Percentiles rank a stretch among this genome's conserved stretches.
Evolutionary conservation across 2,113 vertebrate species (phyloP).

Genomic region (Pardalotus punctatus): DNA sequence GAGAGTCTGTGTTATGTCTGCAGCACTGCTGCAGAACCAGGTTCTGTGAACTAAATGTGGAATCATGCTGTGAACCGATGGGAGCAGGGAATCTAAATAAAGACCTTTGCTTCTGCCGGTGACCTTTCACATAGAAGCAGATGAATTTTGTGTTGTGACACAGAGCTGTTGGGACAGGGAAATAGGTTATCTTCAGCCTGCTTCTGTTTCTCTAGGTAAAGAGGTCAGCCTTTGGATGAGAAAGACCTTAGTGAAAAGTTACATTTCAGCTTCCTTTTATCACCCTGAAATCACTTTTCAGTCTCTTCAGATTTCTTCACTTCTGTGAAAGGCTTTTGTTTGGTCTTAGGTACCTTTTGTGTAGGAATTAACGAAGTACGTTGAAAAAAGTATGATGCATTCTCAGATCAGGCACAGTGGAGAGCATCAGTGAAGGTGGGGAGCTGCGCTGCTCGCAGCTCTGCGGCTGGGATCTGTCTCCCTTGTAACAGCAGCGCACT

Average conservation of each 20-base stretch:
- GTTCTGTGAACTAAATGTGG: not conserved
- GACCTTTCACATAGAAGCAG: not conserved
- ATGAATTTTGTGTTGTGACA: not conserved
- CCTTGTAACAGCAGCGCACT: accelerated
- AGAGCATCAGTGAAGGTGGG: not conserved
- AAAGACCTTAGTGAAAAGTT: not conserved
- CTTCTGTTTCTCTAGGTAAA: not conserved
- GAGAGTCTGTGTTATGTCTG: not conserved
- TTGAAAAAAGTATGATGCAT: not conserved
- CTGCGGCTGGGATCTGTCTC: accelerated
- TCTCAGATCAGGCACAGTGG: not conserved
- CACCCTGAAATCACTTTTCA: not conserved
- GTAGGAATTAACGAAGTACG: accelerated
- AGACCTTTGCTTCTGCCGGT: not conserved
- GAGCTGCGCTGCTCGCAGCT: not conserved
- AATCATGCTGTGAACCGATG: accelerated
- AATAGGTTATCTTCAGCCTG: not conserved
- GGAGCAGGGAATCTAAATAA: not conserved
- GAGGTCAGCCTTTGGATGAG: not conserved
- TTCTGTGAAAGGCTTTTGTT: not conserved
- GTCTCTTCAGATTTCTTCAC: not conserved
- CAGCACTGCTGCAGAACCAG: not conserved
- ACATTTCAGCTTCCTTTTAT: not conserved
- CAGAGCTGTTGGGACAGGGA: not conserved
- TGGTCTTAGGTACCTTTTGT: not conserved